phyloP scores from a whole-genome alignment of 2,113 vertebrate species.

The Larimichthys crocea region DNA sequence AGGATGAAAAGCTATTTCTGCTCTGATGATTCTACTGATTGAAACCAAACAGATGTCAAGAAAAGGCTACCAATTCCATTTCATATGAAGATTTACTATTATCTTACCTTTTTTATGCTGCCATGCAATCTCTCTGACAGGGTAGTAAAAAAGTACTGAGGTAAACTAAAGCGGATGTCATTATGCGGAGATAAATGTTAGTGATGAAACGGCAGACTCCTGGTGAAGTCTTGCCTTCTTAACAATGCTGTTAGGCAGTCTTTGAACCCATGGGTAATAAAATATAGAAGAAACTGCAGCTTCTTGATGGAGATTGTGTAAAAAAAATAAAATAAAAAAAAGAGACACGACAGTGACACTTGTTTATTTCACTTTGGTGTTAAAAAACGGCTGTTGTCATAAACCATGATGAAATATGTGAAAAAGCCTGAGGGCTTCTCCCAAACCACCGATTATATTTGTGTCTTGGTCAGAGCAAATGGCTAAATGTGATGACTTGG shows the following conservation, averaged over 20 bases:
- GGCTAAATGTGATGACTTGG: slow-evolving; percentile 35
- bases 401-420: slow-evolving; percentile 19
- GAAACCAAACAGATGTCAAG: slow-evolving; percentile 72
- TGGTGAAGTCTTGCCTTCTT: slow-evolving; percentile 9
- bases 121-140: slow-evolving; percentile 32
- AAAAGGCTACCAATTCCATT: slow-evolving; percentile 57
- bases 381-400: slow-evolving; percentile 12
- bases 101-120: slow-evolving; percentile 26
- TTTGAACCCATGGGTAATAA: slow-evolving; percentile 22
- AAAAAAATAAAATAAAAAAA: slow-evolving; percentile 32
- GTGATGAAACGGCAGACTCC: slow-evolving; percentile 30
- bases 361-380: slow-evolving; percentile 26
- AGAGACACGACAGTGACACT: slow-evolving; percentile 9
- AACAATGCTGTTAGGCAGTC: slow-evolving; percentile 1
- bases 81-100: slow-evolving; percentile 48
- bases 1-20: slow-evolving; percentile 71
- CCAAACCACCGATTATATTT: slow-evolving; percentile 8
- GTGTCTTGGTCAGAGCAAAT: slow-evolving; percentile 7
- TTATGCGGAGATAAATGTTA: slow-evolving; percentile 36
- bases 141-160: background rate
- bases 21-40: slow-evolving; percentile 53
- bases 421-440: slow-evolving; percentile 15
- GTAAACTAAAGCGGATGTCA: slow-evolving; percentile 31
- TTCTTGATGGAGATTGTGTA: slow-evolving; percentile 6
- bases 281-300: slow-evolving; percentile 14